A percentile compares a stretch with the other conserved stretches of the same genome.
phyloP scores from a whole-genome alignment of 2,888 invertebrate species.

The Xylota sylvarum region DNA sequence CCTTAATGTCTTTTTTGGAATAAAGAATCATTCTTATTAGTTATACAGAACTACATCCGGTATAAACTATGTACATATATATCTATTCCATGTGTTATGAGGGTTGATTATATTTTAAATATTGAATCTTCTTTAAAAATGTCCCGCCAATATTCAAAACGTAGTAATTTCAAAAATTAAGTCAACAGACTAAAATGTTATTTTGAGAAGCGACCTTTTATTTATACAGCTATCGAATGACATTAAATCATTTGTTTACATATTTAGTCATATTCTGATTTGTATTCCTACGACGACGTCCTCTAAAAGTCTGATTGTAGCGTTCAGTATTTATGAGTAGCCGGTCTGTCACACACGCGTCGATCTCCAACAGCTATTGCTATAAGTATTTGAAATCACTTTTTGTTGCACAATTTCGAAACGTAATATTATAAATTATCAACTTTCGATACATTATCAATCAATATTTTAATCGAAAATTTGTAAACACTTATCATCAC shows the following conservation, averaged over 20 bases:
- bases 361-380: not conserved
- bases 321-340: constrained; percentile 5
- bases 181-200: not conserved
- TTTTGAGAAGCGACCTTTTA: not conserved
- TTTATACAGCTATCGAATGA: not conserved
- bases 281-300: not conserved
- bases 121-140: not conserved
- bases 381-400: constrained; percentile 2
- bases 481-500: constrained; percentile 19
- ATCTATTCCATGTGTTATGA: too few species aligned
- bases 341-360: not conserved
- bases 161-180: not conserved
- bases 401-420: not conserved
- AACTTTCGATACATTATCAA: not conserved
- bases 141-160: not conserved
- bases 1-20: too few species aligned
- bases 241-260: constrained; percentile 10
- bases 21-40: too few species aligned
- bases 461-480: not conserved
- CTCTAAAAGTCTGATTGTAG: not conserved
- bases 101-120: too few species aligned
- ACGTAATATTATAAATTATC: not conserved
- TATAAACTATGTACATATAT: too few species aligned
- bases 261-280: not conserved
- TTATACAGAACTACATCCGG: too few species aligned